Evolutionary conservation across 2,113 vertebrate genomes (phyloP), one percentile per base, ranked within the genome.

Genomic region (Esox niger): DNA sequence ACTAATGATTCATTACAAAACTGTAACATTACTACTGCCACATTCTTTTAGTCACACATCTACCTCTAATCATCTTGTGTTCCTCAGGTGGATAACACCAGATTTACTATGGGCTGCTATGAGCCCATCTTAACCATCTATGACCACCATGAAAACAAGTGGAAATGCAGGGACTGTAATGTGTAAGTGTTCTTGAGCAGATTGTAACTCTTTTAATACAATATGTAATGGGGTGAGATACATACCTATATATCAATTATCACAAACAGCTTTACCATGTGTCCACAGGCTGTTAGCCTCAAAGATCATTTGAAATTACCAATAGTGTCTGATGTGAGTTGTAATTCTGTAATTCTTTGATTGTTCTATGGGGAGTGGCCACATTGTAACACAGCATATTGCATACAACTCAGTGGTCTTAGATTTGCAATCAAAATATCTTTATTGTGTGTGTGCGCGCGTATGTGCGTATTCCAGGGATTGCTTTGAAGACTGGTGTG

Each of bases 111-210:
- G 89, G 95, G 95, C 79, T 99, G 96, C 6, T 84, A 88, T 23
- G 91, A 93, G 29, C 95, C 96, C 0, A 92, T 95, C 7, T 91
- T 99, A 64, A 86, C 93, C 0, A 93, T 99, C 59, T 96, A 95
- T 0, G 96, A 99, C 80, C 95, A 96, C 63, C 95, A 95, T 0
- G 97, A 98, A 81, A 96, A 95, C 89, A 94, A 94, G 74, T 99
- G 97, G 97, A 95, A 94, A 84, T 93, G 89, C 92, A 92, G 92
- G 87, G 95, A 98, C 75, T 91, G 93, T 0, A 95, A 93, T 26
- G 27, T 79, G 96, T 99, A 91, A 95, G 97, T 94, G 70, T 66
- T 0, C 11, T 0, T 52, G 6, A 23, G 20, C 58, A 31, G 15
- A 11, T 54, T 58, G 17, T n/a, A 29, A 7, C 9, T 6, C 6